Percentiles rank a stretch among this genome's conserved stretches.
These are phyloP conservation scores for Pachymerium ferrugineum DNA, from an alignment of 2,888 invertebrate genomes.

Conservation along the genomic window DNA sequence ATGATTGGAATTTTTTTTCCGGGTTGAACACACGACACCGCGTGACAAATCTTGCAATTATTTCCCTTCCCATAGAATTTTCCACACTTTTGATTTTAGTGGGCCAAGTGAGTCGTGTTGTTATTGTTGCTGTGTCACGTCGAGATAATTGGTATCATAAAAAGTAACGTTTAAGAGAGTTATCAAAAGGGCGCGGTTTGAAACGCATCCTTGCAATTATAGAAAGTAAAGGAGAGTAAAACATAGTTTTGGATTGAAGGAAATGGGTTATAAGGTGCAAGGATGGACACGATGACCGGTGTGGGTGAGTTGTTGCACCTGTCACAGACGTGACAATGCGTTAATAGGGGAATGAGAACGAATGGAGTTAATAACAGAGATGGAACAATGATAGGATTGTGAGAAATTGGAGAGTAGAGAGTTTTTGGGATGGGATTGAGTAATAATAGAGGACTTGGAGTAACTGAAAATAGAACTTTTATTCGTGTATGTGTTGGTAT, in stretches of 20 bases:
- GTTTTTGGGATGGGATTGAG: no score
- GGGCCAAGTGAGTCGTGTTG: not conserved
- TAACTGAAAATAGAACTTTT: no score
- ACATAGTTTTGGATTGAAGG: not conserved
- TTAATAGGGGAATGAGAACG: not conserved
- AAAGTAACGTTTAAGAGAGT: not conserved
- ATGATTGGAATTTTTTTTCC: not conserved
- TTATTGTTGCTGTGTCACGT: not conserved
- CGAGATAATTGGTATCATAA: not conserved
- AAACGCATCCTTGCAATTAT: not conserved
- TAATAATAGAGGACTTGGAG: no score
- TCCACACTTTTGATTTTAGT: not conserved
- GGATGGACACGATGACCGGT: constrained; percentile 1
- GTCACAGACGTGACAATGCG: constrained; percentile 13
- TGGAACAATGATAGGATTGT: not conserved
- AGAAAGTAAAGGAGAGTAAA: constrained; percentile 7
- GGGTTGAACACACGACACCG: constrained; percentile 3
- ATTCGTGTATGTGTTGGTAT: no score
- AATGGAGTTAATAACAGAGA: not conserved
- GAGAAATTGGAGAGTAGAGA: no score
- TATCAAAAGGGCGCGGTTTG: not conserved
- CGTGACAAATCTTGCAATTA: not conserved
- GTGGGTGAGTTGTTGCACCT: not conserved
- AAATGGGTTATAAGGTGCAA: not conserved
- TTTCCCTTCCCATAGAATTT: not conserved